Percentiles rank a stretch among this genome's conserved stretches.
Conservation (phyloP, 2,113 vertebrate species). For the Geothlypis trichas region DNA sequence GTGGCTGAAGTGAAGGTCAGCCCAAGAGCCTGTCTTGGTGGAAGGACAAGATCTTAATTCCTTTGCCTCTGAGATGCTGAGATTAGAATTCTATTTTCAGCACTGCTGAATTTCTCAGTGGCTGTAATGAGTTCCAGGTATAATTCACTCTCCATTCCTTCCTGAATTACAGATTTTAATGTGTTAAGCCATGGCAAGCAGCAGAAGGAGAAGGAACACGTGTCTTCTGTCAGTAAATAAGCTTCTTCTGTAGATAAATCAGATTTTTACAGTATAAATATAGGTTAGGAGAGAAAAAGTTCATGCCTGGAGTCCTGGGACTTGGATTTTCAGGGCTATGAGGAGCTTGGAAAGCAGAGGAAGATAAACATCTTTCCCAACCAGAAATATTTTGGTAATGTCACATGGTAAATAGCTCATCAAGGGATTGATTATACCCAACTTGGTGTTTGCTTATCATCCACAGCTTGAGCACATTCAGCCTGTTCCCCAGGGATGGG, state of each 20-base stretch:
- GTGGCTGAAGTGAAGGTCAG: not conserved
- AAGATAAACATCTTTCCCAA: conserved; percentile 6
- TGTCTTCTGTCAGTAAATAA: not conserved
- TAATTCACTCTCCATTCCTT: not conserved
- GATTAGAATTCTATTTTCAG: conserved; percentile 23
- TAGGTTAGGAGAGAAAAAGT: not conserved
- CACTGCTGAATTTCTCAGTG: not conserved
- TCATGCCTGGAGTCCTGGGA: not conserved
- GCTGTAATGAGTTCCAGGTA: not conserved
- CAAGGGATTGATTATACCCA: not conserved
- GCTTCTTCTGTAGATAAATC: not conserved
- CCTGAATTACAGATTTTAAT: not conserved
- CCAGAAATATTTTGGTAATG: conserved; percentile 31
- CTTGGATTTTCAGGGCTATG: not conserved
- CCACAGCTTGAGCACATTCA: not conserved
- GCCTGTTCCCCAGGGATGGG: not conserved
- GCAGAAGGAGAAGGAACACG: not conserved
- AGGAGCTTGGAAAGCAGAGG: not conserved
- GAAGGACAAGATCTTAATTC: not conserved
- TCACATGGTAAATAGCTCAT: conserved; percentile 25
- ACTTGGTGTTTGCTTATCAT: conserved; percentile 20
- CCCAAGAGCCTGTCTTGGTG: not conserved
- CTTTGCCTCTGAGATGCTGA: not conserved
- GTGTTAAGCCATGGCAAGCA: not conserved
- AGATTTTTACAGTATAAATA: not conserved